Evolutionary conservation across 2,113 vertebrate species (phyloP).

Genomic region (Pogonocichla stellata): DNA sequence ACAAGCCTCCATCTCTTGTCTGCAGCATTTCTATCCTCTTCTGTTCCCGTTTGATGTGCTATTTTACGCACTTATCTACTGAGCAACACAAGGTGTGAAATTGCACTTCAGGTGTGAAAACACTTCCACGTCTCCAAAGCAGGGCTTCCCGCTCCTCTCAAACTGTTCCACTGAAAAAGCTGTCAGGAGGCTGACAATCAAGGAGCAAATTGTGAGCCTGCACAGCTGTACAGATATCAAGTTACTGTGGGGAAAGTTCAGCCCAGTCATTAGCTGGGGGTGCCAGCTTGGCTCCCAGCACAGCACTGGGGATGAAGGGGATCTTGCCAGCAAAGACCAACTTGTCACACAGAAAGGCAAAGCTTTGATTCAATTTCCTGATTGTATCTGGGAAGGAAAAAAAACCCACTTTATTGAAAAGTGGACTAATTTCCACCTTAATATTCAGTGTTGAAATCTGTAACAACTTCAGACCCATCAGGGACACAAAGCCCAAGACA

Average conservation of each 20-base stretch:
- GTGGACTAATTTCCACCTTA: not conserved
- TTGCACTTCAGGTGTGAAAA: constrained; percentile 80
- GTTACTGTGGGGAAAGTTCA: constrained; percentile 33
- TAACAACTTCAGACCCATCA: not conserved
- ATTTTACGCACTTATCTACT: constrained; percentile 77
- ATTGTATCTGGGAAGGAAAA: not conserved
- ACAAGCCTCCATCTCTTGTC: constrained; percentile 63
- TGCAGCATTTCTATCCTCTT: constrained; percentile 65
- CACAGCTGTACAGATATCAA: constrained; percentile 20
- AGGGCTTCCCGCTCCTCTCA: constrained; percentile 66
- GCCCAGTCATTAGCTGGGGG: not conserved
- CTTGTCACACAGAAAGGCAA: not conserved
- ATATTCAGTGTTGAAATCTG: not conserved
- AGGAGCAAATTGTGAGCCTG: constrained; percentile 47
- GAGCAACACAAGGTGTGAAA: constrained; percentile 80
- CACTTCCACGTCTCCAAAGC: constrained; percentile 71
- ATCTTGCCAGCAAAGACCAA: constrained; percentile 11
- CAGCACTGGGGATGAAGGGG: not conserved
- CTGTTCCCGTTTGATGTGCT: constrained; percentile 74
- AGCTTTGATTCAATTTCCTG: not conserved
- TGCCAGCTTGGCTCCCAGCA: not conserved
- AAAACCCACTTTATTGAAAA: not conserved
- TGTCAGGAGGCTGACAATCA: constrained; percentile 67
- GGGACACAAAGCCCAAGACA: not conserved
- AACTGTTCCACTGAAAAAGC: constrained; percentile 70